phyloP scores from a whole-genome alignment of 2,888 invertebrate species.

The Calameuta pallipes region DNA sequence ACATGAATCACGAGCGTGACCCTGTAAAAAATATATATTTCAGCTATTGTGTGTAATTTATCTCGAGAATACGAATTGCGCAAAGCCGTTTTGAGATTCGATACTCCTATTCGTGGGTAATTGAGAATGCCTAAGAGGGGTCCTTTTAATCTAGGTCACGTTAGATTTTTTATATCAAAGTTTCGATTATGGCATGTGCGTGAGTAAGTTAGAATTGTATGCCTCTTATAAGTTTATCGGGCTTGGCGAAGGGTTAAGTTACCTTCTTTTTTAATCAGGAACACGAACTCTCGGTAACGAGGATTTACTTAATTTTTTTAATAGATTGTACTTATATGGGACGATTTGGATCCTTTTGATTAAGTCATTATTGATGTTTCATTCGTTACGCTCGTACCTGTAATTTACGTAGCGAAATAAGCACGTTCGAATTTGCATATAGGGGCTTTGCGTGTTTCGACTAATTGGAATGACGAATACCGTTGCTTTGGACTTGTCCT shows the following conservation, averaged over 20 bases:
- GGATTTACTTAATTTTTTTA: not conserved
- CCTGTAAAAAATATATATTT: not conserved
- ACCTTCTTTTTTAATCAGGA: not conserved
- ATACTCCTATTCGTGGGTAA: not conserved
- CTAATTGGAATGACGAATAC: not conserved
- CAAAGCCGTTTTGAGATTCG: not conserved
- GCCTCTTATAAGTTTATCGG: not conserved
- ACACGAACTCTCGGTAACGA: not conserved
- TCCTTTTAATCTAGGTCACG: no score
- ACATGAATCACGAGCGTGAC: not conserved
- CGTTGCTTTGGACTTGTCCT: not conserved
- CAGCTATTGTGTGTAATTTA: not conserved
- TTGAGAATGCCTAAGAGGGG: not conserved
- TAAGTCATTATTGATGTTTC: not conserved
- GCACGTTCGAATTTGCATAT: not conserved
- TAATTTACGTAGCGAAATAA: not conserved
- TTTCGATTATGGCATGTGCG: not conserved
- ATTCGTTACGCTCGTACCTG: not conserved
- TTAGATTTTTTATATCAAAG: not conserved
- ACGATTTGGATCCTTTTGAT: not conserved
- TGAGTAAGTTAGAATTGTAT: not conserved
- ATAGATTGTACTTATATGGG: not conserved
- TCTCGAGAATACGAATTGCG: not conserved
- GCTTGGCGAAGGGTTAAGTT: not conserved
- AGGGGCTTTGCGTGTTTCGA: not conserved